These are phyloP conservation scores for Dolichotis patagonum DNA, from an alignment of 2,113 vertebrate species.

Conservation along the genomic window DNA sequence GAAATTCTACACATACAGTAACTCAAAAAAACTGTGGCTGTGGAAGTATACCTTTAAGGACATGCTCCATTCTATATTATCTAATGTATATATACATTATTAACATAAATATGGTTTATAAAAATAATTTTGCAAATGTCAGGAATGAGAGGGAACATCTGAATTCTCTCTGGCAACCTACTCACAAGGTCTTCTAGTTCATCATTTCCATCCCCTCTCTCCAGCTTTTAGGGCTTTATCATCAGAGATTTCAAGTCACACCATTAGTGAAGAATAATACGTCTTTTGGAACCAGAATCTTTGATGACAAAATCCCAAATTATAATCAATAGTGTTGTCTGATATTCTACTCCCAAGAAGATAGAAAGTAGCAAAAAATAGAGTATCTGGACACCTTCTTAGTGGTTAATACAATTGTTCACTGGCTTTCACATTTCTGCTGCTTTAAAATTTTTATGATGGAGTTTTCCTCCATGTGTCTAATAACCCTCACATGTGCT, in stretches of 20 bases:
- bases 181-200: not conserved
- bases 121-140: not conserved
- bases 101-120: not conserved
- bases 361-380: not conserved
- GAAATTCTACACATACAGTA: not conserved
- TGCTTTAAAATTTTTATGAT: not conserved
- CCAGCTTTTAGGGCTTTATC: not conserved
- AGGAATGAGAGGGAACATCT: not conserved
- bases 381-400: not conserved
- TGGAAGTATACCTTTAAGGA: not conserved
- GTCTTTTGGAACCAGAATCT: not conserved
- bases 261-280: constrained; percentile 16
- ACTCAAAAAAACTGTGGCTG: not conserved
- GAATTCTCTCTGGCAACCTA: not conserved
- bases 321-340: not conserved
- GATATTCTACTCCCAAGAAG: not conserved
- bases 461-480: not conserved
- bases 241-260: not conserved
- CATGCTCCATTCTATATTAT: not conserved
- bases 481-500: not conserved
- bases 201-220: not conserved
- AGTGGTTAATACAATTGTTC: not conserved
- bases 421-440: not conserved
- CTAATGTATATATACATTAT: not conserved
- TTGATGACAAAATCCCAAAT: not conserved